Evolutionary conservation across 1,140 invertebrate species (phyloP), one percentile per base, ranked within the genome.

Genomic region (Papilio helenus): DNA sequence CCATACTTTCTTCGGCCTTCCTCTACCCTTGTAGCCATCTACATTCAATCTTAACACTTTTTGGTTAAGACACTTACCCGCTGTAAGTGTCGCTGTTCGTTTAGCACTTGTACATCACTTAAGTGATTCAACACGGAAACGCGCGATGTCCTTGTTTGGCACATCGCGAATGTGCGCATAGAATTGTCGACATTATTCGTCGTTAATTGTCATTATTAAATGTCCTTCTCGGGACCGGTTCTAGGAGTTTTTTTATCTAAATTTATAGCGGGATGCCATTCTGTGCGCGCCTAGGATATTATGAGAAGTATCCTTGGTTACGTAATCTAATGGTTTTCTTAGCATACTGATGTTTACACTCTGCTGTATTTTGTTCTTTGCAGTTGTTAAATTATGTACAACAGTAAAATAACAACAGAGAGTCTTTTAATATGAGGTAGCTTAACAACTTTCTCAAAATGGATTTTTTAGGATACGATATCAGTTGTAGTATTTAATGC

Each of bases 121-220:
- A 68, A 85, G 79, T 93, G 91, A 93, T 84, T 93, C 91, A 94
- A 94, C 88, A 81, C 91, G 92, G 92, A 94, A 94, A 90, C 87
- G 83, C 82, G 82, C 76, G 39, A 81, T 87, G 92, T 93, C 92
- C 92, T 94, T 94, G 91, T 94, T 91, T 84, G 90, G 89, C 79
- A 82, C 86, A 90, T 89, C 90, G 87, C 87, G 86, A 89, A 91
- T 92, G 89, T 91, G 89, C 86, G 84, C 85, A 82, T 84, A 86
- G 88, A 88, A 91, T 91, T 85, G 85, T 86, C 84, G 82, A 87
- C 85, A 90, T 87, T 90, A 89, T 86, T 88, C 84, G 76, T 82
- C 79, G 82, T 85, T 90, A 90, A 92, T 91, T 92, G 91, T 89
- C 87, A 89, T 89, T 90, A 91, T 89, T 89, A 87, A 90, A 92